Base-by-base conservation (phyloP, 2,797 vertebrate genomes). In the Synanceia verrucosa region DNA sequence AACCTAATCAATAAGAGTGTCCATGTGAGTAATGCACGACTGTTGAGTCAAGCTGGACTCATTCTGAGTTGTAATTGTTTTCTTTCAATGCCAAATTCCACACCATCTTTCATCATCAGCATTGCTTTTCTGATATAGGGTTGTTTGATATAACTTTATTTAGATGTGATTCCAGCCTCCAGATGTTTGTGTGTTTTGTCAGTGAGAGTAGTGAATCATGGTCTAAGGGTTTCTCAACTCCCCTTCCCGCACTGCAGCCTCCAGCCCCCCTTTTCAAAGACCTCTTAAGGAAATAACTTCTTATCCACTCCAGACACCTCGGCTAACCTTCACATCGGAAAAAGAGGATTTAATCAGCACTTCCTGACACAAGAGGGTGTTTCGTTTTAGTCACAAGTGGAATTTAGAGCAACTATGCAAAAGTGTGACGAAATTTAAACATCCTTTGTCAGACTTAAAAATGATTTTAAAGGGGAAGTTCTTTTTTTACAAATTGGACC, bases 161-260 rank as follows among this genome's bases (percentile, higher is more conserved):
- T 73, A 72, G 61, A 73, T 18, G 31, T 34, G 41, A 58, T 63
- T 60, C 37, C 36, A 70, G 23, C 33, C 47, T 57, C 60, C 62
- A 83, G 59, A 78, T 79, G 65, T 85, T 83, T 84, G 70, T 80
- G 70, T 66, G 52, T 61, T 59, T 53, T 34, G 58, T 76, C 65
- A 75, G 79, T 9, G 71, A 56, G 46, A 76, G 29, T 23, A 0
- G 44, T 84, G 78, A 89, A 69, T 86, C 66, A 86, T 7, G 9
- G 4, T 58, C 29, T 6, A 10, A 6, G 23, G 23, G 24, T 67
- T 55, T 62, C 48, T 66, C 1, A 23, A 23, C 71, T 48, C 39
- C 21, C 12, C 8, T 83, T 73, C 73, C 62, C 21, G 28, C 13
- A 41, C 29, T 2, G 26, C 3, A 0, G 21, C 69, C 14, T n/a